Conservation (phyloP, 2,888 invertebrate species). For the Drosophila helvetica region DNA sequence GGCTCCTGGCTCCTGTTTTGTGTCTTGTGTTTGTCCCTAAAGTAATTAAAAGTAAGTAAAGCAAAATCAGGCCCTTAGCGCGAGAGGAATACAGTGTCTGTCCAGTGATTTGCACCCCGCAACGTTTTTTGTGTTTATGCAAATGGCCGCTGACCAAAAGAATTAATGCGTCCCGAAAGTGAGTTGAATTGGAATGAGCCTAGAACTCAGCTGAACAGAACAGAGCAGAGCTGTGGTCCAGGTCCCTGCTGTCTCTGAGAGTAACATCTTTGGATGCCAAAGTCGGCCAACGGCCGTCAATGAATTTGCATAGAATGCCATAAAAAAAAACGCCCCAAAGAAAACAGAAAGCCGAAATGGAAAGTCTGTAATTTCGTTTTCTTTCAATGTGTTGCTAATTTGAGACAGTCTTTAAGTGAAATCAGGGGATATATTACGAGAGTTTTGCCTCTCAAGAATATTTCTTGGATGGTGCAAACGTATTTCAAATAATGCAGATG, state of each 20-base stretch:
- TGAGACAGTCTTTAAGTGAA: constrained; percentile 29
- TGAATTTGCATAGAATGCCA: constrained; percentile 61
- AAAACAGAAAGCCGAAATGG: constrained; percentile 14
- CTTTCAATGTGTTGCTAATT: constrained; percentile 42
- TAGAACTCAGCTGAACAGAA: neutral
- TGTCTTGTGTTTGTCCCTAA: constrained; percentile 64
- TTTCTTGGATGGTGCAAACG: neutral
- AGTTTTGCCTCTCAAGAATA: neutral
- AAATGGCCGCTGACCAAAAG: constrained; percentile 65
- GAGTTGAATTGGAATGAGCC: constrained; percentile 65
- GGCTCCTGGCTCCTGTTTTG: constrained; percentile 34
- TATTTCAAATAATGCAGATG: neutral
- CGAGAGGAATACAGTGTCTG: constrained; percentile 15
- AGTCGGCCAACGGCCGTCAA: constrained; percentile 31
- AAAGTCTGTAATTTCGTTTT: constrained; percentile 34
- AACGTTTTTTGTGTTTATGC: constrained; percentile 56
- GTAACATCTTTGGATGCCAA: constrained; percentile 20
- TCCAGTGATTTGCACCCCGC: constrained; percentile 51
- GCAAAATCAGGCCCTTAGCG: constrained; percentile 40
- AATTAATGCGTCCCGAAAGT: constrained; percentile 67
- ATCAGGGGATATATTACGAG: neutral
- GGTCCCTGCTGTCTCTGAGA: constrained; percentile 13
- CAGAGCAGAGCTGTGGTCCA: constrained; percentile 14
- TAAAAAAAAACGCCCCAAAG: constrained; percentile 16
- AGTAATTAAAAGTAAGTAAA: constrained; percentile 80